phyloP scores from a whole-genome alignment of 2,888 invertebrate species.

The Beris chalybata region DNA sequence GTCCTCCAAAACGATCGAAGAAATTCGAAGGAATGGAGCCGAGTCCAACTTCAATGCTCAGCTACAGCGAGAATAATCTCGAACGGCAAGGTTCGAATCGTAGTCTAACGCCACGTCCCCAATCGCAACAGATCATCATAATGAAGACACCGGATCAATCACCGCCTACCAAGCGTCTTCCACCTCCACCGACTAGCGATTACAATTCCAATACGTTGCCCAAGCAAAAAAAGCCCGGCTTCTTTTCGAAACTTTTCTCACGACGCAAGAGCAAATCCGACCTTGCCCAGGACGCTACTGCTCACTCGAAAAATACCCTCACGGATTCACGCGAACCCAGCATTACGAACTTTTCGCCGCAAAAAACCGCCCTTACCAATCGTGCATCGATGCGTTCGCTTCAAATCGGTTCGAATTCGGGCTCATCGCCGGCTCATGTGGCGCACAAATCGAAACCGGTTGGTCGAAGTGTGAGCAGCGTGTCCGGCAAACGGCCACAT shows the following conservation, averaged over 20 bases:
- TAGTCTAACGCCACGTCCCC: conserved; percentile 44
- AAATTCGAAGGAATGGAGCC: conserved; percentile 55
- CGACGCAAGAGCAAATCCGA: conserved; percentile 61
- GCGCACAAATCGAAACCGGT: conserved; percentile 56
- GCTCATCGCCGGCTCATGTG: conserved; percentile 6
- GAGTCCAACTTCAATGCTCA: neutral
- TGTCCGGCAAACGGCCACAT: conserved; percentile 63
- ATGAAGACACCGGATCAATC: conserved; percentile 53
- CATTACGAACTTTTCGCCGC: conserved; percentile 47
- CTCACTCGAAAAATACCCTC: conserved; percentile 38
- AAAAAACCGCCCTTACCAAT: conserved; percentile 43
- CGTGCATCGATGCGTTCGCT: conserved; percentile 50
- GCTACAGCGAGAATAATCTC: conserved; percentile 49
- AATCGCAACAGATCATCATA: conserved; percentile 51
- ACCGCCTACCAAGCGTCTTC: conserved; percentile 61
- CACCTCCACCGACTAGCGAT: conserved; percentile 54
- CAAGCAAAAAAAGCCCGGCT: conserved; percentile 63
- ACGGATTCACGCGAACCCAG: conserved; percentile 50
- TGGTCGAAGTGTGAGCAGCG: conserved; percentile 64
- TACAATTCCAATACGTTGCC: conserved; percentile 55
- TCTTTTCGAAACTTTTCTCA: conserved; percentile 67
- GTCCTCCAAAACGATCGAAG: conserved; percentile 78
- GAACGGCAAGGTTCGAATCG: conserved; percentile 40
- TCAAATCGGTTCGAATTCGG: conserved; percentile 39
- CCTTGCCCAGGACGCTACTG: conserved; percentile 43